Conservation (phyloP, 2,888 invertebrate genomes). For the Drosophila pseudotakahashii region DNA sequence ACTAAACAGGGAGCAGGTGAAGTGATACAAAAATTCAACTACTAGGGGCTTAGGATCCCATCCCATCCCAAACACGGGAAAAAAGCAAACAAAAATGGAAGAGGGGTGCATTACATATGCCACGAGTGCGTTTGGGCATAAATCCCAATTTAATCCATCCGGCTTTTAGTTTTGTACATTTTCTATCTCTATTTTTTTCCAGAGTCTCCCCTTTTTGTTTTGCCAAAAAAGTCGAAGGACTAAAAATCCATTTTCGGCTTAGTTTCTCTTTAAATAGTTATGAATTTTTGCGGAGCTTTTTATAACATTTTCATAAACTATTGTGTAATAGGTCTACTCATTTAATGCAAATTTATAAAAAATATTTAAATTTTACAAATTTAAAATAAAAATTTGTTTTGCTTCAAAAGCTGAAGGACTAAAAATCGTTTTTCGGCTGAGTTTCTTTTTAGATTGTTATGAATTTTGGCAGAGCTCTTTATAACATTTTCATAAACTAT, state of each 20-base stretch:
- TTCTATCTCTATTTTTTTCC: conserved; percentile 23
- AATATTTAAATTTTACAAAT: too few species aligned
- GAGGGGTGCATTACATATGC: conserved; percentile 27
- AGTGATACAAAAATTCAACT: not conserved
- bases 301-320: not conserved
- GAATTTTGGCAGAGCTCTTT: not conserved
- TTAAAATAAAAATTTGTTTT: too few species aligned
- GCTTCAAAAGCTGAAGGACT: too few species aligned
- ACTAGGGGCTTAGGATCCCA: conserved; percentile 5
- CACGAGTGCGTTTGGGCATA: conserved; percentile 69
- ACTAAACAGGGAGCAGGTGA: conserved; percentile 22
- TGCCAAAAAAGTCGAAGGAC: not conserved
- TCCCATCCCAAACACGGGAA: not conserved
- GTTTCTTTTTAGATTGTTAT: too few species aligned
- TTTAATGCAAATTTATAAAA: not conserved
- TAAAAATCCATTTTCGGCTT: not conserved
- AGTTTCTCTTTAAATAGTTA: not conserved
- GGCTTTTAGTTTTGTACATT: conserved; percentile 68
- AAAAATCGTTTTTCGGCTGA: too few species aligned
- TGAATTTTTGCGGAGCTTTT: not conserved
- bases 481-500: not conserved
- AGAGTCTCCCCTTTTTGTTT: not conserved
- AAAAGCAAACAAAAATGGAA: not conserved
- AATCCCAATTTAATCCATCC: conserved; percentile 74
- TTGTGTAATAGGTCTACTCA: not conserved